phyloP scores from a whole-genome alignment of 1,140 invertebrate genomes.

The Lethrus apterus region DNA sequence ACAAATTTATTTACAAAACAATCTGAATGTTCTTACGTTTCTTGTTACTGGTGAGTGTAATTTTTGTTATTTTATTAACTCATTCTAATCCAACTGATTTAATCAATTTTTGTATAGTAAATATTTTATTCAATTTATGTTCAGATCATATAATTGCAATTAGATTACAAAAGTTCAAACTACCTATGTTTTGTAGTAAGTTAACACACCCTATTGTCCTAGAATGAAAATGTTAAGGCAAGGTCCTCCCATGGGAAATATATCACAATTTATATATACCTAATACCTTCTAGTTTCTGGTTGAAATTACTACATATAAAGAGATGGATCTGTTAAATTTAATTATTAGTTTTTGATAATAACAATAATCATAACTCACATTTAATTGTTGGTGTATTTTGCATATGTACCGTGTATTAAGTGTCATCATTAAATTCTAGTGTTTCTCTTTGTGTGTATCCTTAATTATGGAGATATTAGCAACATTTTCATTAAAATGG shows the following conservation, averaged over 20 bases:
- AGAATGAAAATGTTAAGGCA: not conserved
- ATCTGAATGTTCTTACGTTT: constrained; percentile 59
- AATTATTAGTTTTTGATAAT: no score
- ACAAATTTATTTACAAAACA: constrained; percentile 51
- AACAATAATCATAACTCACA: no score
- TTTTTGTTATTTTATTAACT: constrained; percentile 14
- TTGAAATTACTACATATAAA: no score
- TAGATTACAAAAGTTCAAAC: not conserved
- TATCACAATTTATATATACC: no score
- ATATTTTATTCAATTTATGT: not conserved
- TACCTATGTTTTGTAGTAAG: not conserved
- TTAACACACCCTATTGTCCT: not conserved
- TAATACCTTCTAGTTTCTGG: no score
- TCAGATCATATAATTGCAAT: not conserved
- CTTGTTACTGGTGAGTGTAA: constrained; percentile 57
- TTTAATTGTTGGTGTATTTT: no score
- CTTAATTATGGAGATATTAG: not conserved
- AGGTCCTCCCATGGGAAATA: no score
- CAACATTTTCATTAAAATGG: not conserved
- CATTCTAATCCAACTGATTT: constrained; percentile 7
- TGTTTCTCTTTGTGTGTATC: not conserved
- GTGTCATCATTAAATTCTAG: not conserved
- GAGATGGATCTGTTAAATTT: no score
- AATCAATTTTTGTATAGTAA: not conserved
- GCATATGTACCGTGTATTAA: no score